These are phyloP conservation scores for Diaphora mendica DNA, from an alignment of 2,888 invertebrate species.

Conservation along the genomic window DNA sequence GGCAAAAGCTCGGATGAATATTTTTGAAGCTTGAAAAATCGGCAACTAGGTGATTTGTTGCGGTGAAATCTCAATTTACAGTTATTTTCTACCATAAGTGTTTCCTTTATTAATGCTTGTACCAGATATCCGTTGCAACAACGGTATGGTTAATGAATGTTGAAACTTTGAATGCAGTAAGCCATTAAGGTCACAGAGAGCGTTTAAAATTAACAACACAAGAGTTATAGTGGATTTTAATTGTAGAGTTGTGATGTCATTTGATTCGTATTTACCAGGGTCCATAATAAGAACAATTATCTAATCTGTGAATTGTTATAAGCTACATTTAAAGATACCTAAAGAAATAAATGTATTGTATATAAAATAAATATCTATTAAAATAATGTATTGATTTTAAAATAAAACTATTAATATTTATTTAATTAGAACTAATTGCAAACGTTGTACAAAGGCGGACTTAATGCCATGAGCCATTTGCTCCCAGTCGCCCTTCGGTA, in stretches of 20 bases:
- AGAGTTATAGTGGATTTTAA: background rate
- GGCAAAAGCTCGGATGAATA: slow-evolving; percentile 17
- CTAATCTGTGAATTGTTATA: background rate
- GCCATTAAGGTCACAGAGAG: slow-evolving; percentile 5
- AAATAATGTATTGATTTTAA: too few relatives aligned
- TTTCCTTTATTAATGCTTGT: slow-evolving; percentile 12
- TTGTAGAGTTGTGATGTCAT: background rate
- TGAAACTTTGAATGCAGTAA: background rate
- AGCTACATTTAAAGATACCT: background rate
- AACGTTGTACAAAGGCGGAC: too few relatives aligned
- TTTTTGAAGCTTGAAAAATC: slow-evolving; percentile 11
- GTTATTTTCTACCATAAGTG: slow-evolving; percentile 4
- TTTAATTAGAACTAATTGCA: too few relatives aligned
- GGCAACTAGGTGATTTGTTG: slow-evolving; percentile 4
- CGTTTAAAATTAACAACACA: background rate
- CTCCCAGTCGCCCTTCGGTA: too few relatives aligned
- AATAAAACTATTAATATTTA: too few relatives aligned
- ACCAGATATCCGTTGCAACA: slow-evolving; percentile 2
- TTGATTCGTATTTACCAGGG: background rate
- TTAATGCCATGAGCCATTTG: too few relatives aligned
- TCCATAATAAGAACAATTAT: background rate
- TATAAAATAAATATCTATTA: background rate
- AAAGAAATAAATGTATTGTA: background rate
- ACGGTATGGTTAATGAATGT: background rate
- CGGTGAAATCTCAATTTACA: slow-evolving; percentile 8